These are phyloP conservation scores for Garra rufa DNA, from an alignment of 2,113 vertebrate genomes.

Conservation along the genomic window DNA sequence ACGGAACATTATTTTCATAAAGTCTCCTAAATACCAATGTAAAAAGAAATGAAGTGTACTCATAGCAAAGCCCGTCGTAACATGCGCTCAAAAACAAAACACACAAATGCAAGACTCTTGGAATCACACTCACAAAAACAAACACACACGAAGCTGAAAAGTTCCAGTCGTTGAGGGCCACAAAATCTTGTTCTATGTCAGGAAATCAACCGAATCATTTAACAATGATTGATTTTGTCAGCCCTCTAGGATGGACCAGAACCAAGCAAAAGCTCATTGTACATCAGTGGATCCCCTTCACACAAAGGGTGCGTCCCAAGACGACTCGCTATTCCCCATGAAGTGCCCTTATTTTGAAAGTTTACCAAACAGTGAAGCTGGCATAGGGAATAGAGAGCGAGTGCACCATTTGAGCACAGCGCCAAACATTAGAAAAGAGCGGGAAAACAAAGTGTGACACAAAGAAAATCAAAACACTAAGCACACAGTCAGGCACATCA, in stretches of 20 bases:
- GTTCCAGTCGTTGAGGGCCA: constrained; percentile 62
- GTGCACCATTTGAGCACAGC: constrained; percentile 52
- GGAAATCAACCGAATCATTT: neutral
- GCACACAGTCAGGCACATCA: constrained; percentile 59
- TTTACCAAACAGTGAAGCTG: constrained; percentile 24
- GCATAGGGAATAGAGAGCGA: constrained; percentile 57
- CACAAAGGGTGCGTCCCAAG: constrained; percentile 47
- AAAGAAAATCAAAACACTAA: constrained; percentile 50
- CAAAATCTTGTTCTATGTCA: constrained; percentile 50
- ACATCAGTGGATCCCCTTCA: constrained; percentile 37
- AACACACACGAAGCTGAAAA: constrained; percentile 51
- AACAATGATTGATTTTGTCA: constrained; percentile 23
- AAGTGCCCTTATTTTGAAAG: constrained; percentile 42
- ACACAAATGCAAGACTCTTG: constrained; percentile 49
- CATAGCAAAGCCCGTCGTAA: constrained; percentile 54
- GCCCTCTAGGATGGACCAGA: constrained; percentile 60
- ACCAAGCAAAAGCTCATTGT: constrained; percentile 46
- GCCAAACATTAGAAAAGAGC: constrained; percentile 45
- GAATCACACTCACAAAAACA: constrained; percentile 53
- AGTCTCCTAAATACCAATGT: constrained; percentile 23
- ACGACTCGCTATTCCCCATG: constrained; percentile 60
- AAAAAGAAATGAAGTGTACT: constrained; percentile 48
- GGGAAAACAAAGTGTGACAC: constrained; percentile 46
- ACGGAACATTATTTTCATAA: constrained; percentile 10
- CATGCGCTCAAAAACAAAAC: constrained; percentile 66